Percentiles rank a stretch among this genome's conserved stretches.
phyloP scores from a whole-genome alignment of 1,140 invertebrate genomes.

The Kradibia gibbosae region DNA sequence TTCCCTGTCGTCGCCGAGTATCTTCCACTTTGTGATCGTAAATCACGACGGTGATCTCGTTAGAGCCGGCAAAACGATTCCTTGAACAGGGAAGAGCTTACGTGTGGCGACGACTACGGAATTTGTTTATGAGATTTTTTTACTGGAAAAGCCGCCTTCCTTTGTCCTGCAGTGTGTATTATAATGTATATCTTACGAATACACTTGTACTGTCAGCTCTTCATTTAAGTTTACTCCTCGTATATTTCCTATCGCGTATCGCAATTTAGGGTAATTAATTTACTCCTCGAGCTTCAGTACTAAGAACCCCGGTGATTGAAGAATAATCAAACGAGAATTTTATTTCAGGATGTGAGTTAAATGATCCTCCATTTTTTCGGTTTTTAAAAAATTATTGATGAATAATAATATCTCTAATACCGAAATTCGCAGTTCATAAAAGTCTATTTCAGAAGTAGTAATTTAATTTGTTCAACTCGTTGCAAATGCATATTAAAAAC shows the following conservation, averaged over 20 bases:
- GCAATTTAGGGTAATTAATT: not conserved
- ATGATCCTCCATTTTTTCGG: too few relatives aligned
- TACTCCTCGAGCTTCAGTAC: too few relatives aligned
- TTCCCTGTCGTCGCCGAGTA: constrained; percentile 10
- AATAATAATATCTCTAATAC: too few relatives aligned
- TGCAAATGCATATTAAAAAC: too few relatives aligned
- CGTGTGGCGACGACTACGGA: constrained; percentile 13
- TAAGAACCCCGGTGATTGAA: too few relatives aligned
- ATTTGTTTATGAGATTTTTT: constrained; percentile 16
- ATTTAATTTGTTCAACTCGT: too few relatives aligned
- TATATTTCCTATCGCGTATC: not conserved
- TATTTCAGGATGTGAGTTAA: too few relatives aligned
- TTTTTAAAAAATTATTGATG: too few relatives aligned
- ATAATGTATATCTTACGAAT: not conserved
- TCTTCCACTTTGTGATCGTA: not conserved
- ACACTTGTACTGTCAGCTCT: not conserved
- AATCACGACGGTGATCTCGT: not conserved
- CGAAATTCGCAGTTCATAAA: too few relatives aligned
- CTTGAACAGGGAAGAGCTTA: not conserved
- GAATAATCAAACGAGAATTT: too few relatives aligned
- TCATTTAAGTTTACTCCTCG: not conserved
- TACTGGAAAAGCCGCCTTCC: not conserved
- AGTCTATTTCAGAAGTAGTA: too few relatives aligned
- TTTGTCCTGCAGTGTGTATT: not conserved
- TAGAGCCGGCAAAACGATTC: not conserved